Base-by-base conservation (phyloP, 2,888 invertebrate genomes). In the Lepeophtheirus nordmannii region DNA sequence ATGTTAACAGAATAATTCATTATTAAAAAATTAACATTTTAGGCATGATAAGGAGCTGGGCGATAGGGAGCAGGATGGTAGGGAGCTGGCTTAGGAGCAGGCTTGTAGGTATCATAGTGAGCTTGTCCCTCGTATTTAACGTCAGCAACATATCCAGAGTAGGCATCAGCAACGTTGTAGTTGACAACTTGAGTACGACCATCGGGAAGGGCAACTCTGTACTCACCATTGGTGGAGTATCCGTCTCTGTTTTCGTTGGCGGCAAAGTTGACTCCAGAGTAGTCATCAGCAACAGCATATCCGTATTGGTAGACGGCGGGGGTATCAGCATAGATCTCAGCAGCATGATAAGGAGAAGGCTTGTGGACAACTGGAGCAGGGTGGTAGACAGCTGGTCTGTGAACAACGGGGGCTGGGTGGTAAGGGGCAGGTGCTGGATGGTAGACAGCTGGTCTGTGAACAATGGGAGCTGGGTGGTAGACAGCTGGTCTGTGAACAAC, bases 181-280 rank as follows among this genome's bases (percentile, higher is more conserved):
- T 5, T 39, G 10, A 62, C 62, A 41, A 62, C 20, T 41, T 62
- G 62, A n/a, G 62, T 62, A 39, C 62, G 62, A 20, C 62, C 62
- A 62, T 62, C 62, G 62, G 60, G 62, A 62, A 62, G 62, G 20
- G 62, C 62, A 40, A 62, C 62, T 38, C 62, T 30, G 40, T 62
- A 62, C 8, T 62, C 62, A 17, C 62, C 62, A 17, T 37, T 40
- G 23, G 62, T 62, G 62, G 62, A 30, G 20, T 62, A 62, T 20
- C 40, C 40, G 23, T 62, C 62, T 39, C 62, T 37, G 62, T 40
- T 62, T 17, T 62, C 62, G 38, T 62, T 37, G 38, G 38, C 39
- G 62, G 38, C 40, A 17, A 62, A 62, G 62, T 62, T 62, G 40
- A 39, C 11, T n/a, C 62, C 62, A 12, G 62, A 5, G 1, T 62